Evolutionary conservation across 2,797 vertebrate species (phyloP).

Genomic region (Gobio occitaniae): DNA sequence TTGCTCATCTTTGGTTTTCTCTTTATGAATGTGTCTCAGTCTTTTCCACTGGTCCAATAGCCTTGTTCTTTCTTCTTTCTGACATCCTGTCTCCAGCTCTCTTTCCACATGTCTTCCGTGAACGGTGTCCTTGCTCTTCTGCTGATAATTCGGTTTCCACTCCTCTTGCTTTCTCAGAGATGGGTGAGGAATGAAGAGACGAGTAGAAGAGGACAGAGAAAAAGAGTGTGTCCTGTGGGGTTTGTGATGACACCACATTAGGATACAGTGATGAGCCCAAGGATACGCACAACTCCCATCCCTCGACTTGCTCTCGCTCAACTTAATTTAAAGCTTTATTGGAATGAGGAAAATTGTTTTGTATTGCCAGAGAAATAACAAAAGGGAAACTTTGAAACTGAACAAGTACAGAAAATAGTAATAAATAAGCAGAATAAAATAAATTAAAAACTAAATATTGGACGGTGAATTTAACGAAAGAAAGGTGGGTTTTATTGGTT

Average conservation of each 20-base stretch:
- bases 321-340: conserved; percentile 12
- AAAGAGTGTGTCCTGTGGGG: conserved; percentile 55
- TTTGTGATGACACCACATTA: conserved; percentile 82
- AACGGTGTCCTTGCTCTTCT: conserved; percentile 15
- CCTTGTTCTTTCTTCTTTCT: not conserved
- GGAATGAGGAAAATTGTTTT: conserved; percentile 2
- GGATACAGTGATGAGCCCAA: conserved; percentile 76
- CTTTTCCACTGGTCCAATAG: conserved; percentile 31
- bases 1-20: conserved; percentile 30
- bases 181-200: not conserved
- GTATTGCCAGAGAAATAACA: not conserved
- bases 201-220: not conserved
- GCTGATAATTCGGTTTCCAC: conserved; percentile 30
- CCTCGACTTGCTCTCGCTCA: conserved; percentile 14
- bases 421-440: not conserved
- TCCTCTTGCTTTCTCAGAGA: conserved; percentile 18
- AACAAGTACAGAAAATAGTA: not conserved
- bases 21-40: conserved; percentile 12
- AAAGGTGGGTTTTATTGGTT: too few species aligned
- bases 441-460: not conserved
- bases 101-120: not conserved
- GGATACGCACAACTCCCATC: conserved; percentile 54
- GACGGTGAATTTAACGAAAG: not conserved
- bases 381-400: not conserved
- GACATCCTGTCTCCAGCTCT: conserved; percentile 24